phyloP scores from a whole-genome alignment of 64 coral and sea anemone genomes.

The Platygyra sinensis region DNA sequence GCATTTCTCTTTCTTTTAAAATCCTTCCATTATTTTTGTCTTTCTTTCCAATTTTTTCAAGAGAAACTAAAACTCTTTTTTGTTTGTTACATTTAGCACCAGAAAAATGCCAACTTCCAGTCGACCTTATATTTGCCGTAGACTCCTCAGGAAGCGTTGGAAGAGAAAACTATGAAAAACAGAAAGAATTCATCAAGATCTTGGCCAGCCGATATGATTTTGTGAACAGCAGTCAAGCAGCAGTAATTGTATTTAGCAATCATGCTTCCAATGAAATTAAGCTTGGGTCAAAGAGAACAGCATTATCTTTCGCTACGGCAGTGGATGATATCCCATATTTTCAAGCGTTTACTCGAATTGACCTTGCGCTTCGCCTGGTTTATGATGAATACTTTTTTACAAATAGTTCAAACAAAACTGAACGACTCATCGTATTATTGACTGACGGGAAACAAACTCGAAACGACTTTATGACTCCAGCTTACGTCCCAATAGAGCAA shows the following conservation, averaged over 20 bases:
- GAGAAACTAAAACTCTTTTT: neutral
- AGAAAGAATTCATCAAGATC: constrained; percentile 17
- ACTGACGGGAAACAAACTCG: constrained; percentile 29
- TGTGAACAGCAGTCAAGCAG: neutral
- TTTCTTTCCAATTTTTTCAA: neutral
- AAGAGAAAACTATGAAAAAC: neutral
- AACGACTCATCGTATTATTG: neutral
- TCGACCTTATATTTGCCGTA: constrained; percentile 5
- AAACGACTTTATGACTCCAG: constrained; percentile 1
- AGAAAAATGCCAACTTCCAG: constrained; percentile 7
- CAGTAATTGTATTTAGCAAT: constrained; percentile 1
- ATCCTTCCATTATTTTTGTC: too few species aligned
- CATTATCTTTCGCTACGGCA: constrained; percentile 7
- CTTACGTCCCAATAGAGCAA: neutral
- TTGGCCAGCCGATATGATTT: constrained; percentile 23
- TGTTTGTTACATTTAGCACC: neutral
- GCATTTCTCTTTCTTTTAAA: too few species aligned
- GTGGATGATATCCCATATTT: neutral
- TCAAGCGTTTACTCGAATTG: constrained; percentile 3
- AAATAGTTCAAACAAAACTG: neutral
- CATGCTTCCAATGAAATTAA: neutral
- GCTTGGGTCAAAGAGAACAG: neutral
- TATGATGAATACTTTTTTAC: constrained; percentile 7
- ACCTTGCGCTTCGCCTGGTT: neutral
- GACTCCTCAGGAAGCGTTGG: constrained; percentile 27